Evolutionary conservation across 1,140 invertebrate genomes (phyloP).

Genomic region (Neelides sp.): DNA sequence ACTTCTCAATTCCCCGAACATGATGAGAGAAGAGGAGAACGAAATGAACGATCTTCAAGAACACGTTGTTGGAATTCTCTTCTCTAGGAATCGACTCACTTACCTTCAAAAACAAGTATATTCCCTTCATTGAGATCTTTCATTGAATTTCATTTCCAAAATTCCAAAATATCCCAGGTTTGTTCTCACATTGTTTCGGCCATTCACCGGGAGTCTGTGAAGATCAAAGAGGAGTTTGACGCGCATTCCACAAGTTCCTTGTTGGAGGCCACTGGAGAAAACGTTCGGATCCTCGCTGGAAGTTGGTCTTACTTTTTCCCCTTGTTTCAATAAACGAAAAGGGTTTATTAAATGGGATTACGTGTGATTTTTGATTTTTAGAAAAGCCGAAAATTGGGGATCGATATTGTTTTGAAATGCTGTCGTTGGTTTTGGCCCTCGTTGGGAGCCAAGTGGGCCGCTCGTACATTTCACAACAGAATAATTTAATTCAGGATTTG

Average conservation of each 20-base stretch:
- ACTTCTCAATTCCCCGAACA: constrained; percentile 51
- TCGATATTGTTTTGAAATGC: constrained; percentile 94
- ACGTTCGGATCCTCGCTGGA: constrained; percentile 17
- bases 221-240: constrained; percentile 83
- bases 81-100: constrained; percentile 83
- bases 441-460: constrained; percentile 83
- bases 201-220: constrained; percentile 70
- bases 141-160: too few species aligned
- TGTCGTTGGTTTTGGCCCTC: constrained; percentile 84
- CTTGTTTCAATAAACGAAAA: background rate
- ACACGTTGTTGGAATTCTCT: constrained; percentile 93
- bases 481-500: constrained; percentile 67
- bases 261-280: constrained; percentile 24
- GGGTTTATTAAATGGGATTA: too few species aligned
- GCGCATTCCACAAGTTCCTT: constrained; percentile 32
- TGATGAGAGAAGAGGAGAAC: constrained; percentile 36
- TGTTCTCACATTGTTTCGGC: constrained; percentile 87
- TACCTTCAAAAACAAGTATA: constrained; percentile 84
- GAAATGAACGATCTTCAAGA: constrained; percentile 74
- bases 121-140: background rate
- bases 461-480: constrained; percentile 77
- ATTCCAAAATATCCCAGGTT: constrained; percentile 52
- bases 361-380: constrained; percentile 5
- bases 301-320: constrained; percentile 1
- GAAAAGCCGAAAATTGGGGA: constrained; percentile 47